Conservation (phyloP, 2,888 invertebrate genomes). For the Mantis religiosa region DNA sequence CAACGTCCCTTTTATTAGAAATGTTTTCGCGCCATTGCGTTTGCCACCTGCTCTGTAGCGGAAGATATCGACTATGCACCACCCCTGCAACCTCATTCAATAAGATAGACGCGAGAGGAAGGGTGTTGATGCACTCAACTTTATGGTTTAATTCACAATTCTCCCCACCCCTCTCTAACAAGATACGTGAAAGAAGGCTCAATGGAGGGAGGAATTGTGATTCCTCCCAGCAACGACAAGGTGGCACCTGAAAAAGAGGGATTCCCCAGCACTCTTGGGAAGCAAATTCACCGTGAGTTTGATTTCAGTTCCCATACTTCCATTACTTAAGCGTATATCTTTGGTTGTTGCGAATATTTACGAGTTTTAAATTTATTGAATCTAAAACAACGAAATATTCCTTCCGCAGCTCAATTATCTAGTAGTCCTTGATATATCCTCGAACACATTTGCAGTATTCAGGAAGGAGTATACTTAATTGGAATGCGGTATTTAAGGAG, state of each 20-base stretch:
- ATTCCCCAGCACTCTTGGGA: background rate
- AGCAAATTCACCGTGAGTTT: background rate
- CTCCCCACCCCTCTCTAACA: background rate
- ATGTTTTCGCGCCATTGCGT: background rate
- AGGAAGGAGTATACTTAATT: too few species aligned
- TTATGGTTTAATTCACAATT: background rate
- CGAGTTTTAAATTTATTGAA: too few species aligned
- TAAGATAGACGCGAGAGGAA: background rate
- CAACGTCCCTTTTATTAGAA: background rate
- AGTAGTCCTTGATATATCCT: too few species aligned
- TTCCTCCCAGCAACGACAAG: background rate
- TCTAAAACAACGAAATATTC: too few species aligned
- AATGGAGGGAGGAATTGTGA: background rate
- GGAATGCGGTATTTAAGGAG: too few species aligned
- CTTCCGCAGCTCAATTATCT: too few species aligned
- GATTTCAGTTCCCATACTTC: background rate
- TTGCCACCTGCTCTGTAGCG: slow-evolving; percentile 2
- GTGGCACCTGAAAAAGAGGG: background rate
- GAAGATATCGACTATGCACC: background rate
- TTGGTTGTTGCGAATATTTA: too few species aligned
- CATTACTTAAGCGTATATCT: too few species aligned
- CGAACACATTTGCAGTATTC: too few species aligned
- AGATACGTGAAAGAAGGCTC: background rate
- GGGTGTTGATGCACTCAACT: background rate
- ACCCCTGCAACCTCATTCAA: background rate